A percentile compares a stretch with the other conserved stretches of the same genome.
Evolutionary conservation across 2,888 invertebrate genomes (phyloP).

Genomic region (Drosophila cracens): DNA sequence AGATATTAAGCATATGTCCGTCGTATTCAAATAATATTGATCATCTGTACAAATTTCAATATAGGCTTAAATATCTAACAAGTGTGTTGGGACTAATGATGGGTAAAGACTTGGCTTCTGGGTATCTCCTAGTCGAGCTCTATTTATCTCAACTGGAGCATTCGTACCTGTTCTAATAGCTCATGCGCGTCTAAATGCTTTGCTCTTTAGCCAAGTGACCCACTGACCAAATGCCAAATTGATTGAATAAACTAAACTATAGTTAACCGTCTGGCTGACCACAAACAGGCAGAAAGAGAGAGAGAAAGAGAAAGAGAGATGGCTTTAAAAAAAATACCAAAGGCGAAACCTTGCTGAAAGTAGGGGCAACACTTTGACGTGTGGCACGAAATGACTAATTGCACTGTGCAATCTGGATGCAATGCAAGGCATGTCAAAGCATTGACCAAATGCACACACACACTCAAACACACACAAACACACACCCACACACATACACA

Average conservation of each 20-base stretch:
- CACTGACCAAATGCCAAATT: background rate
- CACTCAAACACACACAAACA: background rate
- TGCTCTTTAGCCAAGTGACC: conserved; percentile 45
- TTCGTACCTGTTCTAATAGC: conserved; percentile 40
- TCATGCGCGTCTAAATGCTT: conserved; percentile 61
- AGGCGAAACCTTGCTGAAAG: background rate
- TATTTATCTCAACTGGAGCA: background rate
- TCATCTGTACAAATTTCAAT: background rate
- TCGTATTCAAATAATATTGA: background rate
- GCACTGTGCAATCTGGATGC: conserved; percentile 47
- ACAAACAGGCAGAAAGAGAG: background rate
- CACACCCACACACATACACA: background rate
- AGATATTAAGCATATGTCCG: background rate
- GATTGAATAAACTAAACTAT: conserved; percentile 19
- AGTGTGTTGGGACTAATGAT: background rate
- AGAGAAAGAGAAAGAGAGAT: background rate
- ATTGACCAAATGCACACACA: conserved; percentile 2
- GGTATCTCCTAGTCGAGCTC: background rate
- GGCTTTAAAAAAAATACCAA: background rate
- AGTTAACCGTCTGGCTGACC: background rate
- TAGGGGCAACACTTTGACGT: conserved; percentile 25
- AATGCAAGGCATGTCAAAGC: conserved; percentile 11
- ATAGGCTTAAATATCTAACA: background rate
- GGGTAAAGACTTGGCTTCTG: background rate
- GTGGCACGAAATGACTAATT: conserved; percentile 51